A percentile compares a stretch with the other conserved stretches of the same genome.
phyloP scores from a whole-genome alignment of 2,888 invertebrate species.

The Chironomus tentans region DNA sequence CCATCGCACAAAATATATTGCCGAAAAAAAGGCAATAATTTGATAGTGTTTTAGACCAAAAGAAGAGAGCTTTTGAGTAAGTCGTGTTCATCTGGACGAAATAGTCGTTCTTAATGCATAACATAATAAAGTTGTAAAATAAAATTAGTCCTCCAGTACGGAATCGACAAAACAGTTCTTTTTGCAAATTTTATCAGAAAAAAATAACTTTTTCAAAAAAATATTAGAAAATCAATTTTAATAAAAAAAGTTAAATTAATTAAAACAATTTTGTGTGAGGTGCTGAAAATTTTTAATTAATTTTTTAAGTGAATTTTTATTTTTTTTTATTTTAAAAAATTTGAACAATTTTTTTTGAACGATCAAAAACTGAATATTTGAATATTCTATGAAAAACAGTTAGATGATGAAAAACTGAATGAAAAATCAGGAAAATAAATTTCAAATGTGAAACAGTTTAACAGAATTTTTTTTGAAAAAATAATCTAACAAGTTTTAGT shows the following conservation, averaged over 20 bases:
- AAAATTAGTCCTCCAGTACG: background rate
- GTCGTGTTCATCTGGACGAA: conserved; percentile 24
- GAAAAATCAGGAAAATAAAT: no score
- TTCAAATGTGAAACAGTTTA: no score
- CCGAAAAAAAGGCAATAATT: conserved; percentile 24
- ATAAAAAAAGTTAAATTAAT: background rate
- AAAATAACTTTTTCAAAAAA: background rate
- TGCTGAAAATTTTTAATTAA: background rate
- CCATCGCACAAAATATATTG: conserved; percentile 26
- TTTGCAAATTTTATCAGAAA: background rate
- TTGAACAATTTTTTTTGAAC: no score
- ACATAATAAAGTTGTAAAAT: conserved; percentile 21
- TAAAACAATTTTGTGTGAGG: background rate
- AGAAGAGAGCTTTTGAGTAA: conserved; percentile 25
- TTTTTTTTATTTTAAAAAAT: background rate
- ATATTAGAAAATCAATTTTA: background rate
- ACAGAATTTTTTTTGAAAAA: no score
- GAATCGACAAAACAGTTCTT: background rate
- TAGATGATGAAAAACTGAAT: no score
- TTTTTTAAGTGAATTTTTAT: background rate
- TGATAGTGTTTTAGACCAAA: conserved; percentile 27
- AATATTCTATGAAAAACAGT: no score
- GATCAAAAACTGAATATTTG: no score
- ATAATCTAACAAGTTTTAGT: no score
- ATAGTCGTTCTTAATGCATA: conserved; percentile 23